Base-by-base conservation (phyloP, 2,888 invertebrate species). In the Stictocephala bisonia region DNA sequence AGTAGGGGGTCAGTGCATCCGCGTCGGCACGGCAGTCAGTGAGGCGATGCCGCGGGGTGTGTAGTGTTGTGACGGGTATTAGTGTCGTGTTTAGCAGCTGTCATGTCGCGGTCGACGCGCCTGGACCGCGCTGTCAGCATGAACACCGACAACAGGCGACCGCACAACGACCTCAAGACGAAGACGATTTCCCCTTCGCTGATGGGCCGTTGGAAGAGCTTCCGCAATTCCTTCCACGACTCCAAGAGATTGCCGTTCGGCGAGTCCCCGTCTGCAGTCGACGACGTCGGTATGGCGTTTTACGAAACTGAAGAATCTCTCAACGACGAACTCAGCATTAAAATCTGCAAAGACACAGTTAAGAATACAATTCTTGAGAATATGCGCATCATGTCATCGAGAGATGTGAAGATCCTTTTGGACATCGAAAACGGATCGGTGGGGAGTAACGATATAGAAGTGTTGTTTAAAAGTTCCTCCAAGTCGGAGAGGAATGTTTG, bases 301-400 rank as follows among this genome's bases (percentile, higher is more conserved):
- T 64, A 51, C 51, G 29, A 56, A 3, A 44, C 41, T 11, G 64
- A 69, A 15, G 77, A 75, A 31, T 70, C 56, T 27, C 72, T 74
- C 68, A 76, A 75, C 20, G 77, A 82, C 76, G 76, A 82, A 74
- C 68, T 83, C 76, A 83, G 87, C 81, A 51, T 85, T 4, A 81
- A 79, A 50, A 82, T 85, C 35, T 84, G 81, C 73, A 82, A 82
- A 44, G 93, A 93, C 80, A 90, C 91, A 71, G 87, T 94, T 77
- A 89, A 90, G 80, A 89, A 89, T 82, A 90, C 91, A 81, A 86
- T 94, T 29, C 86, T 90, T 77, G 93, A 94, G 81, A 91, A 93
- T 82, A 90, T 93, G 89, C 85, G 86, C 70, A n/a, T n/a, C n/a
- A 87, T 87, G 71, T 87, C 88, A 31, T 90, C 90, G 44, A 92